Base-by-base conservation (phyloP, 2,113 vertebrate genomes). In the Salvelinus namaycush region DNA sequence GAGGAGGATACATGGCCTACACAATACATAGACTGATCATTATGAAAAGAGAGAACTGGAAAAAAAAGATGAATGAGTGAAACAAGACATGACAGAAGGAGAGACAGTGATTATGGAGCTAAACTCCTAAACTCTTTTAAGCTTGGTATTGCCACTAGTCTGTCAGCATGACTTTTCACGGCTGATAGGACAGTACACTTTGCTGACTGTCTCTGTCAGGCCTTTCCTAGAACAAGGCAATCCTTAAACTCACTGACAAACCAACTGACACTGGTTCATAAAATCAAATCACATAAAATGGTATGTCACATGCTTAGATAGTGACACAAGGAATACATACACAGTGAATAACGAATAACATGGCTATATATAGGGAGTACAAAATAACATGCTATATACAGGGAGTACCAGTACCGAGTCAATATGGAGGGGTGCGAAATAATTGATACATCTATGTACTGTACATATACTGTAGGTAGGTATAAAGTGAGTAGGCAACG, bases 201-300 rank as follows among this genome's bases (percentile, higher is more conserved):
- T 60, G 59, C 59, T 60, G 59, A n/a, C n/a, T 22, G 5, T 60
- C 59, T n/a, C 18, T 9, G 59, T 60, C 59, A 60, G n/a, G 18
- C 59, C 6, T 60, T 60, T 22, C n/a, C 59, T 60, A n/a, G 20
- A 22, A 60, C 57, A 34, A 44, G 8, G 39, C 39, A 11, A 44
- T 44, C 59, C n/a, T 62, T 22, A 22, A 44, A 62, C 69, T 22
- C 48, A 18, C 5, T 51, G 20, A 1, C 39, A 44, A 44, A 44
- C 39, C 39, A 49, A 48, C 70, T 72, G 44, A 44, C 54, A 18
- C 22, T 64, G 62, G 71, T 18, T 74, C 49, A 87, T 44, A 9
- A 44, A 44, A 44, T 44, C 9, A 39, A 39, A 39, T 39, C 39
- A 12, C 9, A 44, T 44, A 2, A 44, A 11, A 44, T 3, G 11